A percentile compares a stretch with the other conserved stretches of the same genome.
phyloP scores from a whole-genome alignment of 2,797 vertebrate genomes.

The Brachyalestes nurse region DNA sequence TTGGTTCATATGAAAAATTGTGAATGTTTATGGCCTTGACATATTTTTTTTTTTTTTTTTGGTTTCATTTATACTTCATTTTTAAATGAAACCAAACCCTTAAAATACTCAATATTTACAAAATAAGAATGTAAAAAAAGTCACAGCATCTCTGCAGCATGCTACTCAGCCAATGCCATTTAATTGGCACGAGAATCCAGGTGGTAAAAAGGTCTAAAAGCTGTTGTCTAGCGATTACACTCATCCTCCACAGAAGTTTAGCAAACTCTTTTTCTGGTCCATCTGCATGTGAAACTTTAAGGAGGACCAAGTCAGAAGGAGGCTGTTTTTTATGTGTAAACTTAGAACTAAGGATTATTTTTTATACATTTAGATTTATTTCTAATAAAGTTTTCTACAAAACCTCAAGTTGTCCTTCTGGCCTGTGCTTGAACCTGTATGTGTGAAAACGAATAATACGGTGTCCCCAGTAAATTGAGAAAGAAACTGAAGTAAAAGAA shows the following conservation, averaged over 20 bases:
- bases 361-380: slow-evolving; percentile 52
- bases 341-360: slow-evolving; percentile 23
- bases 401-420: not conserved
- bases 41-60: too few relatives aligned
- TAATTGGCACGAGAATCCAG: not conserved
- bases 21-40: not conserved
- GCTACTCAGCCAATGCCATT: not conserved
- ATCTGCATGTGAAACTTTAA: slow-evolving; percentile 27
- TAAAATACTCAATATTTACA: not conserved
- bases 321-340: slow-evolving; percentile 10
- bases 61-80: not conserved
- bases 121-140: not conserved
- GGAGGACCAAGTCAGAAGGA: not conserved
- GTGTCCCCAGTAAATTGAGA: not conserved
- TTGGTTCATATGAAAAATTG: not conserved
- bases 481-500: slow-evolving; percentile 21
- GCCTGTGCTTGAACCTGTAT: not conserved
- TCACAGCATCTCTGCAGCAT: not conserved
- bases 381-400: slow-evolving; percentile 61
- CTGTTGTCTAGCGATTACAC: not conserved
- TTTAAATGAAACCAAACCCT: not conserved
- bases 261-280: not conserved
- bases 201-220: not conserved
- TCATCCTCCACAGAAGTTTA: not conserved
- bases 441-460: not conserved